Base-by-base conservation (phyloP, 2,113 vertebrate species). In the Theristicus caerulescens region DNA sequence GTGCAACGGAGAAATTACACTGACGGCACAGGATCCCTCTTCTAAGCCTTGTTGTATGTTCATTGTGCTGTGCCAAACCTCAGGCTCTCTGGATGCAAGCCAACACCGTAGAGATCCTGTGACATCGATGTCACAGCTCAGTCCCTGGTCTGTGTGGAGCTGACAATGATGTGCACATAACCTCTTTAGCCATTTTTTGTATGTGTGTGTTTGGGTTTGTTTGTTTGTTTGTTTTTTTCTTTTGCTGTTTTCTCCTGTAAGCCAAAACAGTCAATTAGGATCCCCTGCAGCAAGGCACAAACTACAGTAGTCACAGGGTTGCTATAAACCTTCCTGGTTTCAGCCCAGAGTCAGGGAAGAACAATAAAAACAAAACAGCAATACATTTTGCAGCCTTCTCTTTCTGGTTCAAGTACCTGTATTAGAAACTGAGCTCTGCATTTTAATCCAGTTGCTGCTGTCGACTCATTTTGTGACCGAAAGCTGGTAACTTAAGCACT, bases 1-100 rank as follows among this genome's bases (percentile, higher is more conserved):
- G 18, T 27, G 58, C 44, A 1, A 3, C 3, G 27, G n/a, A 32
- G 66, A 16, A 1, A 13, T 27, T 0, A 8, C 42, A 1, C 2
- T 18, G 69, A 0, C 0, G 2, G 79, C 57, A 2, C 57, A 6
- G 69, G 49, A n/a, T 16, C 32, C 72, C 31, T 52, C 38, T 22
- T 19, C 13, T 27, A 3, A 46, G 51, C 34, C 36, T 34, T 3
- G 13, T 0, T 46, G 36, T 9, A 4, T 2, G 2, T 44, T 78
- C 36, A 2, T 54, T 8, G 40, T 0, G 1, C 69, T 19, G 34
- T 67, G 64, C 82, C 92, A 52, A 13, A 57, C 27, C 65, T 13
- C 65, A 8, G 87, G 38, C 78, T 51, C 29, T 15, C 27, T 17
- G 79, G 31, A 40, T 46, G n/a, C 34, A 24, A 86, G 47, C 81